Evolutionary conservation across 2,888 invertebrate species (phyloP).

Genomic region (Leptinotarsa haldemani): DNA sequence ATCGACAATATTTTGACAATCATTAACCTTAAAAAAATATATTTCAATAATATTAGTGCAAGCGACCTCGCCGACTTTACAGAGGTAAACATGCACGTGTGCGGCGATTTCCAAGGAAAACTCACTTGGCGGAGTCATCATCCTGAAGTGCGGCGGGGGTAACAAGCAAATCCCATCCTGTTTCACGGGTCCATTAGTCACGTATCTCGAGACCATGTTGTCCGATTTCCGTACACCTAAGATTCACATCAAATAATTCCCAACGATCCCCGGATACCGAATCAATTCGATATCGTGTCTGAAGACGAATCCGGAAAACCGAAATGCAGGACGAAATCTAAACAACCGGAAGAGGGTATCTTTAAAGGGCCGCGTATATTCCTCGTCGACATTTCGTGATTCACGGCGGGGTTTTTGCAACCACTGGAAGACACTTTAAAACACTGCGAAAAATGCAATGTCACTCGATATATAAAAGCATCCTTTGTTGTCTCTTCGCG

Average conservation of each 20-base stretch:
- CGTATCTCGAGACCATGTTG: constrained; percentile 65
- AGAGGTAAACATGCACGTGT: constrained; percentile 41
- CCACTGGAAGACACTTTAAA: constrained; percentile 42
- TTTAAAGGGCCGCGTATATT: constrained; percentile 31
- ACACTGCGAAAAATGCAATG: constrained; percentile 49
- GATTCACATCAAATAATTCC: constrained; percentile 21
- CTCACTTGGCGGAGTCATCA: constrained; percentile 60
- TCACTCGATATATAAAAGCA: constrained; percentile 49
- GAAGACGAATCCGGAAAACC: background rate
- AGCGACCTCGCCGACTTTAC: too few relatives aligned
- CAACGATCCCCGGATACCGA: background rate
- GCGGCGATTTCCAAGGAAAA: constrained; percentile 32
- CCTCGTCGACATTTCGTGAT: constrained; percentile 45
- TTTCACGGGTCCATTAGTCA: constrained; percentile 63
- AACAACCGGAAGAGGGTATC: constrained; percentile 3
- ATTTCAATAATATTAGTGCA: too few relatives aligned
- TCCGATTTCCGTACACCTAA: constrained; percentile 4
- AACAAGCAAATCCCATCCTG: constrained; percentile 64
- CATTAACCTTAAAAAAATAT: too few relatives aligned
- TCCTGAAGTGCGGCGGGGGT: constrained; percentile 63
- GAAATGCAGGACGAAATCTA: constrained; percentile 15
- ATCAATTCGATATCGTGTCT: constrained; percentile 32
- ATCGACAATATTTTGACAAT: too few relatives aligned
- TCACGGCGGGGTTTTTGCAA: constrained; percentile 48
- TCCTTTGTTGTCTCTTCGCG: constrained; percentile 33